Evolutionary conservation across 2,888 invertebrate species (phyloP), one percentile per base, ranked within the genome.

Genomic region (Pseudococcus jackbeardsleyi): DNA sequence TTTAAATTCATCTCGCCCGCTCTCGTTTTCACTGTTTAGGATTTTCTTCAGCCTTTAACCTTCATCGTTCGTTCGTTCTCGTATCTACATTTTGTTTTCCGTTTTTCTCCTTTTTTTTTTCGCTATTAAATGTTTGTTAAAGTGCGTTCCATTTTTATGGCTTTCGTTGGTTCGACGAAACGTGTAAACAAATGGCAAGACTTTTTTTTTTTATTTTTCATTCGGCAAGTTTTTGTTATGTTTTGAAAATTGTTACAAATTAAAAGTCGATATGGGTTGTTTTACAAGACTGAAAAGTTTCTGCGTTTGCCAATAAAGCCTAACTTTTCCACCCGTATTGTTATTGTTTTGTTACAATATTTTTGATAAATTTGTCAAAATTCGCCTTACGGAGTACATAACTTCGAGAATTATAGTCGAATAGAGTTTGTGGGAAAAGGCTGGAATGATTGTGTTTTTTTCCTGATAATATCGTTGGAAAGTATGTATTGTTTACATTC

Each of bases 61-160:
- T 33, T 77, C 77, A 12, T 8, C 77, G 39, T 77, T 42, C 1
- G 39, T 77, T 39, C 77, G 33, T 11, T 77, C 33, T 33, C 33
- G 77, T 77, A 39, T 33, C n/a, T 39, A n/a, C 39, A 39, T 77
- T 77, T 77, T 77, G 39, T 77, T 77, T 77, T 39, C 12, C 39
- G n/a, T 39, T 77, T 77, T 72, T 77, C n/a, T 77, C 72, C 42
- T 42, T 42, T 9, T 42, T 42, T 77, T 72, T 77, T n/a, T 77
- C 72, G 39, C 12, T 39, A n/a, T 42, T 77, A 77, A 77, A 77
- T 77, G 77, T 77, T 77, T 77, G 39, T 77, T 77, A 77, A 77
- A 77, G 77, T 39, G 77, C 7, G 64, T 39, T 39, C 77, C 33
- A 39, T 77, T 77, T 77, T 77, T 77, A 77, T 77, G 77, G 77